Evolutionary conservation across 2,888 invertebrate species (phyloP).

Genomic region (Trypoxylon attenuatum): DNA sequence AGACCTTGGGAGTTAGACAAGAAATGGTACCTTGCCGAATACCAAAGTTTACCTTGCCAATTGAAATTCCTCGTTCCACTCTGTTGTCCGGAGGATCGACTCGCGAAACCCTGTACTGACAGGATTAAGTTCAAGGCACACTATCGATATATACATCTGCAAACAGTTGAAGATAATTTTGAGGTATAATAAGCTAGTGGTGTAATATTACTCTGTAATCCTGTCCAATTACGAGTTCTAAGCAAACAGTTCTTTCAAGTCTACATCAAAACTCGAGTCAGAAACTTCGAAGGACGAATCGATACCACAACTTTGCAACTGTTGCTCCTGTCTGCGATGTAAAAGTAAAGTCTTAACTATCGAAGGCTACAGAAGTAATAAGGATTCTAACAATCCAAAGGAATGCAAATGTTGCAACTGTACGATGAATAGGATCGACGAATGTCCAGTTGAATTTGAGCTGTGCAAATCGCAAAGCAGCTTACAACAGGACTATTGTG

Average conservation of each 20-base stretch:
- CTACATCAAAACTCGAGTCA: conserved; percentile 2
- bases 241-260: conserved; percentile 6
- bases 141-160: no score
- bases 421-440: neutral
- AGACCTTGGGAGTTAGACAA: conserved; percentile 73
- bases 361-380: no score
- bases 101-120: no score
- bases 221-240: neutral
- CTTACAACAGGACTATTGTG: neutral
- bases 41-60: conserved; percentile 75
- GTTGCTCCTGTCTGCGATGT: conserved; percentile 30
- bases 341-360: conserved; percentile 22
- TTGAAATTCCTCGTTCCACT: conserved; percentile 5
- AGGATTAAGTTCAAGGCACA: no score
- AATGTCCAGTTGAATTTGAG: conserved; percentile 18
- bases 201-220: no score
- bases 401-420: conserved; percentile 29
- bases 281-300: neutral
- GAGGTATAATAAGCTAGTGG: no score
- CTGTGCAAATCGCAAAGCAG: conserved; percentile 2
- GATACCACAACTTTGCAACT: conserved; percentile 13
- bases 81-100: neutral
- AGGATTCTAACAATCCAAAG: neutral
- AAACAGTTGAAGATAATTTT: no score
- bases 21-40: conserved; percentile 70